These are phyloP conservation scores for Pseudopodoces humilis DNA, from an alignment of 2,113 vertebrate genomes.

Conservation along the genomic window DNA sequence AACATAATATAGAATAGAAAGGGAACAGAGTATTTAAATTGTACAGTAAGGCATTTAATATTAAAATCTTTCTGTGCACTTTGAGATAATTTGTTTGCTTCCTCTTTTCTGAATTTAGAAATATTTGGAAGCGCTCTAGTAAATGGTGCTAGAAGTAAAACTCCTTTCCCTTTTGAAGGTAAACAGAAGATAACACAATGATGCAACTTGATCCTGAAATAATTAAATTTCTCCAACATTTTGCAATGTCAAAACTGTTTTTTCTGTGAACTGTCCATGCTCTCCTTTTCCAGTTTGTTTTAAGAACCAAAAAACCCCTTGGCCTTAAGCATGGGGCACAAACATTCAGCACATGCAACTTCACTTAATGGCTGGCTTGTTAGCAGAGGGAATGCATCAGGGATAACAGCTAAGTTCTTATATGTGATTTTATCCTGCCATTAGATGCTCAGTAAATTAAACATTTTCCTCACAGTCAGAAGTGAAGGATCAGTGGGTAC, in stretches of 20 bases:
- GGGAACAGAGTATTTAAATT: neutral
- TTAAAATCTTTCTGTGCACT: neutral
- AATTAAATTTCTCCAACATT: neutral
- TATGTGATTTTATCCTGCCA: neutral
- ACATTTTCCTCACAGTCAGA: neutral
- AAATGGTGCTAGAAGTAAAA: neutral
- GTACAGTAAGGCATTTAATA: neutral
- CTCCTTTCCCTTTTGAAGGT: neutral
- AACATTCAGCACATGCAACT: neutral
- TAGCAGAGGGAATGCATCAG: neutral
- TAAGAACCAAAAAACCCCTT: neutral
- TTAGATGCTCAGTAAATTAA: neutral
- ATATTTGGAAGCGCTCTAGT: neutral
- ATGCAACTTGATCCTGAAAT: neutral
- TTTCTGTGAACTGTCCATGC: neutral
- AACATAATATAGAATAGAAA: neutral
- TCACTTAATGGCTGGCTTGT: neutral
- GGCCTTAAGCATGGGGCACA: neutral
- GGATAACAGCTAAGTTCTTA: neutral
- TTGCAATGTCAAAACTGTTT: neutral
- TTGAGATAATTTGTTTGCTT: neutral
- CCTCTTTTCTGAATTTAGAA: neutral
- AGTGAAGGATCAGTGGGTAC: rapidly evolving
- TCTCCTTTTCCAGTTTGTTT: neutral
- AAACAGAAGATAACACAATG: neutral